phyloP scores from a whole-genome alignment of 2,797 vertebrate species.

The Sylvia borin region DNA sequence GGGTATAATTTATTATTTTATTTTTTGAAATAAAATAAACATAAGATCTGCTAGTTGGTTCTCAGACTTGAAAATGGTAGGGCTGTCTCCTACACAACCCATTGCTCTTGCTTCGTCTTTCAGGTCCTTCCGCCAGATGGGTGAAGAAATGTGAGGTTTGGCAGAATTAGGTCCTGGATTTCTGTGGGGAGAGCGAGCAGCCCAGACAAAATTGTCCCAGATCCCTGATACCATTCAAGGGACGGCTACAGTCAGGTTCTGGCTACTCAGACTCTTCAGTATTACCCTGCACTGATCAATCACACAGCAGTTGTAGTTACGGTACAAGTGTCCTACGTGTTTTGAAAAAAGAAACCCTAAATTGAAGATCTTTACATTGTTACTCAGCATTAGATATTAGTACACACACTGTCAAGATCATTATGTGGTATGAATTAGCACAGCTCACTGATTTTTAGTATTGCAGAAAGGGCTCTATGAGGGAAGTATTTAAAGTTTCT shows the following conservation, averaged over 20 bases:
- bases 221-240: neutral
- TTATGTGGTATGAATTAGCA: neutral
- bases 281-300: neutral
- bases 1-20: neutral
- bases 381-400: neutral
- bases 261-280: accelerated
- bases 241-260: neutral
- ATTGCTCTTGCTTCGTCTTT: neutral
- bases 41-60: neutral
- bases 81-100: neutral
- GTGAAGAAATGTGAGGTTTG: neutral
- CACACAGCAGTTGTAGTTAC: neutral
- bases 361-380: neutral
- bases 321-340: neutral
- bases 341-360: neutral
- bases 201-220: neutral
- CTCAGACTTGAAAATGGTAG: neutral
- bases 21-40: neutral
- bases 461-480: neutral
- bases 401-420: neutral
- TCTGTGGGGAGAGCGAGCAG: neutral
- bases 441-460: neutral
- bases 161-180: neutral
- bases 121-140: neutral
- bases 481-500: neutral